phyloP scores from a whole-genome alignment of 2,797 vertebrate genomes.

The Galaxias olidus region DNA sequence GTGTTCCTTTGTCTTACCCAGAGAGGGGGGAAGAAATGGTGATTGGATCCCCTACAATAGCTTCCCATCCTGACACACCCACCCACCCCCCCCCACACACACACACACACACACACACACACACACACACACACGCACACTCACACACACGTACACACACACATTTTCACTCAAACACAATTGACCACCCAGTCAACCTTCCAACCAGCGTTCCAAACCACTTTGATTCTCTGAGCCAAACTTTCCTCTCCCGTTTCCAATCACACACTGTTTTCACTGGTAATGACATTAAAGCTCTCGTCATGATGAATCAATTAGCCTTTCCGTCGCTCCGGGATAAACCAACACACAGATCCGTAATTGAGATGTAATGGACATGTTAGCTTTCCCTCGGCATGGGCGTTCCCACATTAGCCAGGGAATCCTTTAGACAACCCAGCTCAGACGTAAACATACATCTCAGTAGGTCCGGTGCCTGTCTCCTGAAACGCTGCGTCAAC shows the following conservation, averaged over 20 bases:
- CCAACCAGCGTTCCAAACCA: not conserved
- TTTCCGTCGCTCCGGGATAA: not conserved
- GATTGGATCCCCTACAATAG: too few species aligned
- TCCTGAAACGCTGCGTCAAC: not conserved
- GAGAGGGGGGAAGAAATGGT: too few species aligned
- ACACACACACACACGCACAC: not conserved
- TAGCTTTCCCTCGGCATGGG: not conserved
- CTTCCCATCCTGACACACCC: constrained; percentile 5
- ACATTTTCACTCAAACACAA: not conserved
- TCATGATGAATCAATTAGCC: not conserved
- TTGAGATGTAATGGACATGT: not conserved
- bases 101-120: constrained; percentile 9
- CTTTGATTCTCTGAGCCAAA: not conserved
- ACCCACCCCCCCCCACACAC: constrained; percentile 20
- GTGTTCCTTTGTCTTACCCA: too few species aligned
- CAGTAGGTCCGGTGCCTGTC: not conserved
- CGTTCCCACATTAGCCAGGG: not conserved
- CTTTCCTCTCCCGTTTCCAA: not conserved
- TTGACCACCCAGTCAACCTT: not conserved
- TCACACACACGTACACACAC: not conserved
- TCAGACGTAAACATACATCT: not conserved
- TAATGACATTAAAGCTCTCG: not conserved
- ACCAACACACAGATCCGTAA: not conserved
- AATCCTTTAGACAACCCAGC: too few species aligned
- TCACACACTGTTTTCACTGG: not conserved